A percentile compares a stretch with the other conserved stretches of the same genome.
Conservation (phyloP, 2,113 vertebrate genomes). For the Cercopithecus mona region DNA sequence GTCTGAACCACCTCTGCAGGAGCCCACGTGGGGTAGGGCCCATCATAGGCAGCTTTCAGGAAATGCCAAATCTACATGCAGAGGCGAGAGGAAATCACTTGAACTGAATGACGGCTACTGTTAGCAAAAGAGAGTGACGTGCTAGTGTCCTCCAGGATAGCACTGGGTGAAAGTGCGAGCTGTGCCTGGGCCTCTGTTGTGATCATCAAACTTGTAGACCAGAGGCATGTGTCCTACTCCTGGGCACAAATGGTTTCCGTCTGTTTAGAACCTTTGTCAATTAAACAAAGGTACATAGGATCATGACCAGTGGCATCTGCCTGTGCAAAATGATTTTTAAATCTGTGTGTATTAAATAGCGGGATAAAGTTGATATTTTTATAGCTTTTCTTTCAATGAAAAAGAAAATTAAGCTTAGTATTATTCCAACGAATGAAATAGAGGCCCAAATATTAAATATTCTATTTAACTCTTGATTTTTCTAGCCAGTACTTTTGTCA, state of each 20-base stretch:
- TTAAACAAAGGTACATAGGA: not conserved
- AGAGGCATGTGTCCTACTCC: not conserved
- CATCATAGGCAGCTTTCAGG: not conserved
- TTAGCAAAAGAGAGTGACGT: not conserved
- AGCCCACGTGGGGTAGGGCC: not conserved
- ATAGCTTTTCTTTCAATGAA: not conserved
- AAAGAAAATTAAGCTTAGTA: not conserved
- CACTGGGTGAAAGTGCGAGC: not conserved
- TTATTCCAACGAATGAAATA: not conserved
- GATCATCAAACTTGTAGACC: not conserved
- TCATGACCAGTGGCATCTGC: not conserved
- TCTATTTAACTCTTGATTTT: not conserved
- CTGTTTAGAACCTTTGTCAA: not conserved
- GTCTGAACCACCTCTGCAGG: not conserved
- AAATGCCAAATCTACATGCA: not conserved
- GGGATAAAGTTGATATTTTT: not conserved
- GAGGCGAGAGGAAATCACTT: not conserved
- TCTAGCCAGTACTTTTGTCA: not conserved
- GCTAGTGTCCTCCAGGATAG: not conserved
- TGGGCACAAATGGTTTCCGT: not conserved
- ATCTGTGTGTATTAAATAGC: not conserved
- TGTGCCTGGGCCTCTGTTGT: not conserved
- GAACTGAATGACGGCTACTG: not conserved
- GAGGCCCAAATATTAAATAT: not conserved
- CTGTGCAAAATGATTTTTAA: not conserved